Evolutionary conservation across 2,113 vertebrate genomes (phyloP), one percentile per base, ranked within the genome.

Genomic region (Eupsittula cactorum): DNA sequence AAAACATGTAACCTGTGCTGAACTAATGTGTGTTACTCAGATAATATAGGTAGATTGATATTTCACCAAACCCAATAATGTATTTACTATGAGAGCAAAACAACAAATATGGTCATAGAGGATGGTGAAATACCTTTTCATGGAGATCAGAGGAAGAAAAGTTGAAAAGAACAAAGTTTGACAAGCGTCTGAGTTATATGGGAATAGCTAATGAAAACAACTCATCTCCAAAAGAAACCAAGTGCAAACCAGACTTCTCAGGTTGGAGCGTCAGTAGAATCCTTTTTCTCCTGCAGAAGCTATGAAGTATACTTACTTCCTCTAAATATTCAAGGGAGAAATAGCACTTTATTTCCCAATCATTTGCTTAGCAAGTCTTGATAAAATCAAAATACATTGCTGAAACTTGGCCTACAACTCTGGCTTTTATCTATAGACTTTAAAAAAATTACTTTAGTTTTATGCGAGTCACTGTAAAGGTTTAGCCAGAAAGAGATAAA

Each of bases 331-430:
- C 82, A 92, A 90, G 50, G 33, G 67, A 93, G 17, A 94, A 73
- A 92, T 82, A 88, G 31, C 29, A 92, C 52, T 91, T 94, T 96
- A 93, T 97, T 97, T 96, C 53, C 46, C 80, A 94, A 57, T 92
- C 53, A 80, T 95, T 87, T 1, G 7, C 37, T 87, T 70, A 92
- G 76, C 50, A 95, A 88, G 52, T 90, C 50, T 82, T 91, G 73
- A 92, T 86, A 91, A 94, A 97, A 97, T 97, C 90, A 97, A 97
- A 95, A 94, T 88, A 77, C 88, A 82, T 76, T 76, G 55, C 76
- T 94, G 90, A 90, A 91, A 88, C 81, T 74, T 82, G 63, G 62
- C 29, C 20, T 75, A 78, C 33, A 76, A 39, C n/a, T 79, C 63
- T 94, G 67, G 73, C 13, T 71, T 91, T 89, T 73, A 46, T 49